Base-by-base conservation (phyloP, 2,888 invertebrate genomes). In the Megastigmus dorsalis region DNA sequence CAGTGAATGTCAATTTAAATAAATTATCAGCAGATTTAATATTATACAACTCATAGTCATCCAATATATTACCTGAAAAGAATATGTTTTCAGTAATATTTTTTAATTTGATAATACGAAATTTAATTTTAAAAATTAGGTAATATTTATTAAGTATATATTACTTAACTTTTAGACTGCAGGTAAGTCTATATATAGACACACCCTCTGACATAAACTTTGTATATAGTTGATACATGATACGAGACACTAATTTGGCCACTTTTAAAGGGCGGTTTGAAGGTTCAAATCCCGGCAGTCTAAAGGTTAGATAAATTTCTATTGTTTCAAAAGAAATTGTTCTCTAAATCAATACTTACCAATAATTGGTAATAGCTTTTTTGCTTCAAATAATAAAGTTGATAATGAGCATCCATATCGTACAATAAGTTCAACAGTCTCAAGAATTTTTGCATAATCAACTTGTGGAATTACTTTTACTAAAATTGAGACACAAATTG, bases 361-460 rank as follows among this genome's bases (percentile, higher is more conserved):
- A 62, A 86, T 67, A 38, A 85, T 80, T 5, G 77, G 78, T 18
- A 86, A 55, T 18, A 84, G 78, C 30, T 79, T 78, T 60, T 83
- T 86, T 15, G 86, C 70, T 10, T 81, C 65, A 3, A 82, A 68
- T 28, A 80, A 48, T 52, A 88, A 78, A 77, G 79, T 77, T 0
- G 84, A 83, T 36, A 86, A 82, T 2, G 80, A 72, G 67, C 84
- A 85, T 48, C 89, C 90, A 84, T 89, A 88, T 80, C 88, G 88
- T 62, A 91, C 84, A 30, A 90, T 85, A 55, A 89, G 83, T 76
- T 88, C 86, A 4, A 91, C 80, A 3, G 90, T 82, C 75, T 89
- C 84, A 43, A 91, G 82, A 66, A 90, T 87, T 23, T 88, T 86
- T 62, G 86, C 89, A 71, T 88, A 88, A 77, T 90, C 89, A 15